Evolutionary conservation across 2,113 vertebrate species (phyloP).

Genomic region (Labeo catla): DNA sequence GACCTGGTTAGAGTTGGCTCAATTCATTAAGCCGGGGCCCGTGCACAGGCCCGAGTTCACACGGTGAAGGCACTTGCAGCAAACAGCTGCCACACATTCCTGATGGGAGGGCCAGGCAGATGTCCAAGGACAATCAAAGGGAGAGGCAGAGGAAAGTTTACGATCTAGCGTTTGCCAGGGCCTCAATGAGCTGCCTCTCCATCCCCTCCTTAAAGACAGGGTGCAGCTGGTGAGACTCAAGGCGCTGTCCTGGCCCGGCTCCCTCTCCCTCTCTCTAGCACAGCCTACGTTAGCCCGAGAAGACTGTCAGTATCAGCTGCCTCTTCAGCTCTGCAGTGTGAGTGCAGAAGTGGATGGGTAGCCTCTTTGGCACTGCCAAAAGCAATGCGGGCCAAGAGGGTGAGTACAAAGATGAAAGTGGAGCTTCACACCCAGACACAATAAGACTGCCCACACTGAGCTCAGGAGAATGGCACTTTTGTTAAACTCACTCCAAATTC

Average conservation of each 20-base stretch:
- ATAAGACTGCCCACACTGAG: slow-evolving; percentile 38
- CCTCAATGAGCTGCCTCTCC: slow-evolving; percentile 89
- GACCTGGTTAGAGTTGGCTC: slow-evolving; percentile 88
- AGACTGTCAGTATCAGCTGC: slow-evolving; percentile 69
- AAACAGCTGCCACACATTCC: slow-evolving; percentile 98
- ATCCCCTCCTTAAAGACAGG: slow-evolving; percentile 90
- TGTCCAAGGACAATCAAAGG: slow-evolving; percentile 99
- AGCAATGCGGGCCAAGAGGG: slow-evolving; percentile 50
- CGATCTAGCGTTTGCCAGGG: slow-evolving; percentile 91
- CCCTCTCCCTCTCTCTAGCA: slow-evolving; percentile 60
- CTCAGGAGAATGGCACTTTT: slow-evolving; percentile 31
- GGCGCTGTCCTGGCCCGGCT: slow-evolving; percentile 78
- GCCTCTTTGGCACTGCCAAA: slow-evolving; percentile 61
- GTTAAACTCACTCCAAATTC: slow-evolving; percentile 20
- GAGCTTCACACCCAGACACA: slow-evolving; percentile 42
- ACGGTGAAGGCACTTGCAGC: slow-evolving; percentile 90
- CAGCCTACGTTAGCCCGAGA: slow-evolving; percentile 59
- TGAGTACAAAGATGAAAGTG: slow-evolving; percentile 45
- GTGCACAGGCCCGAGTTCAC: slow-evolving; percentile 81
- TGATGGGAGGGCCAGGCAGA: slow-evolving; percentile 95
- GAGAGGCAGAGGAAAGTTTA: slow-evolving; percentile 91
- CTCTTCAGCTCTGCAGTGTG: slow-evolving; percentile 60
- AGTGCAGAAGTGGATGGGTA: slow-evolving; percentile 57
- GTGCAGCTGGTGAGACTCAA: slow-evolving; percentile 93
- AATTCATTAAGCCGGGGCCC: slow-evolving; percentile 90